A percentile compares a stretch with the other conserved stretches of the same genome.
Conservation (phyloP, 2,113 vertebrate species). For the Tapirus terrestris region DNA sequence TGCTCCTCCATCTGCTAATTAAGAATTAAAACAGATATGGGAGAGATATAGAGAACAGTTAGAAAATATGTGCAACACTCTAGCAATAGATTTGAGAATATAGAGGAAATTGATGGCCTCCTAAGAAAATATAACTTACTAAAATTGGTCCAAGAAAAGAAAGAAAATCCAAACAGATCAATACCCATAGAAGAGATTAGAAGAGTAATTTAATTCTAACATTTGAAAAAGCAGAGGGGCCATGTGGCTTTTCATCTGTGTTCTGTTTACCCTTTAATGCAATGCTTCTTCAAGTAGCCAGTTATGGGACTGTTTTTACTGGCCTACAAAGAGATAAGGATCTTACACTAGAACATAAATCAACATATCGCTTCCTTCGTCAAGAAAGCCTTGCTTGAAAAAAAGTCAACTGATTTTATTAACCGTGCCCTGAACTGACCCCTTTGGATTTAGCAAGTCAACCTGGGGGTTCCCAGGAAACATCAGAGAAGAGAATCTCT, state of each 20-base stretch:
- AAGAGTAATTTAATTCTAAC: background rate
- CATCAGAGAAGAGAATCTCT: background rate
- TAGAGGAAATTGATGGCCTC: background rate
- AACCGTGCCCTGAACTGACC: background rate
- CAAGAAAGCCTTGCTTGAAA: background rate
- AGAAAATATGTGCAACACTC: background rate
- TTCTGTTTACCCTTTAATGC: background rate
- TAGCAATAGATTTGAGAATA: background rate
- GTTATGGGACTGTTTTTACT: background rate
- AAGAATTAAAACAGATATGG: background rate
- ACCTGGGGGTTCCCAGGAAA: background rate
- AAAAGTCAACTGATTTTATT: background rate
- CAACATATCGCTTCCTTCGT: background rate
- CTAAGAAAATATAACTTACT: background rate
- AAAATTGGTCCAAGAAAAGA: background rate
- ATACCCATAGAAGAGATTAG: background rate
- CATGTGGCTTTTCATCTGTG: background rate
- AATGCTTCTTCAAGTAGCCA: background rate
- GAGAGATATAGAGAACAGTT: background rate
- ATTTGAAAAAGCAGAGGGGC: background rate
- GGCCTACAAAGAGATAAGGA: background rate
- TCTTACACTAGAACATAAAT: background rate
- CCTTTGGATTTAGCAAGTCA: background rate
- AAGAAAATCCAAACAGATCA: background rate
- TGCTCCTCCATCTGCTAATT: background rate